Conservation (phyloP, 2,888 invertebrate genomes). For the Ypsolopha sequella region DNA sequence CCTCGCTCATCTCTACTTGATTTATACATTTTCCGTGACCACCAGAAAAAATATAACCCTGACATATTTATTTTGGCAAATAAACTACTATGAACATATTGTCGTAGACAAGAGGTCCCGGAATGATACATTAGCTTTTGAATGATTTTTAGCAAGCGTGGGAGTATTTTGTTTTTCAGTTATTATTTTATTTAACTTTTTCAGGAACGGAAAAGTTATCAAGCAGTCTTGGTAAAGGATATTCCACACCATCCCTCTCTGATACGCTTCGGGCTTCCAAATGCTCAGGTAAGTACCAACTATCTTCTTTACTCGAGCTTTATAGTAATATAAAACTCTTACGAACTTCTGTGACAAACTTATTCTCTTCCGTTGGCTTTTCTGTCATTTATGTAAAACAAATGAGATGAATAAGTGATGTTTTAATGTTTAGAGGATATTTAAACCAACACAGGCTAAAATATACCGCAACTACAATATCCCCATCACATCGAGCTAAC, state of each 20-base stretch:
- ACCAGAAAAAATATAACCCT: slow-evolving; percentile 34
- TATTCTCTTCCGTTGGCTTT: too few species aligned
- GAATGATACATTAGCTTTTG: slow-evolving; percentile 41
- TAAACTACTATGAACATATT: slow-evolving; percentile 62
- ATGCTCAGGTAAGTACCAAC: slow-evolving; percentile 50
- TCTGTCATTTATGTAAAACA: too few species aligned
- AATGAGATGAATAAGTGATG: too few species aligned
- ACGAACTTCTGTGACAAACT: too few species aligned
- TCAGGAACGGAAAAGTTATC: slow-evolving; percentile 55
- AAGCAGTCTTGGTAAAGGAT: slow-evolving; percentile 52
- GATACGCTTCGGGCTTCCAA: slow-evolving; percentile 57
- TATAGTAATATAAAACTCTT: too few species aligned
- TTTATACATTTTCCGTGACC: slow-evolving; percentile 54
- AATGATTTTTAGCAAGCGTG: slow-evolving; percentile 28
- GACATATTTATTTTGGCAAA: slow-evolving; percentile 47
- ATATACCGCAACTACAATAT: too few species aligned
- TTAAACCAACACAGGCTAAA: too few species aligned
- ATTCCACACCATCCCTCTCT: slow-evolving; percentile 50
- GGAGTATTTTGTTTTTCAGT: slow-evolving; percentile 20
- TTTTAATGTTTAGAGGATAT: too few species aligned
- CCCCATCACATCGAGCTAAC: too few species aligned
- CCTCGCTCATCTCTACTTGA: slow-evolving; percentile 25
- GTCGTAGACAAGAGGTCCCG: slow-evolving; percentile 24
- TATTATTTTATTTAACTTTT: slow-evolving; percentile 1
- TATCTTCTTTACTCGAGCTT: too few species aligned